These are phyloP conservation scores for Epinephelus awoara DNA, from an alignment of 2,797 vertebrate species.

Conservation along the genomic window DNA sequence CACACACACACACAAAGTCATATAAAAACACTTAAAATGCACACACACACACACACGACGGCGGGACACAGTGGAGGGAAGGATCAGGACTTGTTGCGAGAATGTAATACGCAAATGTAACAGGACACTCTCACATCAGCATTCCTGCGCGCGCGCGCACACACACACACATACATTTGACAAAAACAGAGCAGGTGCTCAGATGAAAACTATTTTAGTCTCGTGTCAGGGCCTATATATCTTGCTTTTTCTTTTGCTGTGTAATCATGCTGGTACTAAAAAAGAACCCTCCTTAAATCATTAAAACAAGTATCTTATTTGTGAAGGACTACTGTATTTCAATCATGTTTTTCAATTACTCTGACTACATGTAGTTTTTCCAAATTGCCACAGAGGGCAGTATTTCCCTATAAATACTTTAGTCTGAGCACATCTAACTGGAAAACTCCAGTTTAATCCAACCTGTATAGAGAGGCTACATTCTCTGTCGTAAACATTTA, in stretches of 20 bases:
- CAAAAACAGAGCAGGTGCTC: background rate
- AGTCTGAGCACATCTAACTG: slow-evolving; percentile 7
- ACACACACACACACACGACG: background rate
- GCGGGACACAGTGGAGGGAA: background rate
- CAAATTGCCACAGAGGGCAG: slow-evolving; percentile 66
- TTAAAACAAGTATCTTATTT: background rate
- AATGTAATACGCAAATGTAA: background rate
- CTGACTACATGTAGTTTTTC: slow-evolving; percentile 34
- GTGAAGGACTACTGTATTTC: background rate
- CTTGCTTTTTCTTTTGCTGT: background rate
- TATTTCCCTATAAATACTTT: slow-evolving; percentile 42
- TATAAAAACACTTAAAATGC: background rate
- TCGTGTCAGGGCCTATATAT: background rate
- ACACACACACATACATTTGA: background rate
- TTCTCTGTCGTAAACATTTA: slow-evolving; percentile 44
- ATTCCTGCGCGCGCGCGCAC: background rate
- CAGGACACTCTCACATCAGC: background rate
- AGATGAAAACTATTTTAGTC: background rate
- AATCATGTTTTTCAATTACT: background rate
- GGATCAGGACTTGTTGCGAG: background rate
- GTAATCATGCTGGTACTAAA: background rate
- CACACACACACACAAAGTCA: background rate
- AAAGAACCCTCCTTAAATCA: background rate
- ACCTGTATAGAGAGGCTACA: slow-evolving; percentile 10
- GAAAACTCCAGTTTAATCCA: background rate